Conservation (phyloP, 2,113 vertebrate genomes). For the Vulpes lagopus region DNA sequence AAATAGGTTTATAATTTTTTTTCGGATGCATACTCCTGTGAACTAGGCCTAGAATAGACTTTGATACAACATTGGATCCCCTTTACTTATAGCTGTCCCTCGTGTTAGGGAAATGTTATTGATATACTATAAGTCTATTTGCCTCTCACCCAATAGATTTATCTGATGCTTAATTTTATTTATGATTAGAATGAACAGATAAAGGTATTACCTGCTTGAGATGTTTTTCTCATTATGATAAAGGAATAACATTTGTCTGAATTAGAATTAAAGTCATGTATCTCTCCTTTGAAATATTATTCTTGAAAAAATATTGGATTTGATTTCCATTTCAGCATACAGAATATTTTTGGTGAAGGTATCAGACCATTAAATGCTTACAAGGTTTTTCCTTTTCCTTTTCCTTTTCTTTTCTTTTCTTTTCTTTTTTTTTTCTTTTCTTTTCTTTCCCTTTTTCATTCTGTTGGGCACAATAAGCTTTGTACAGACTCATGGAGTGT, state of each 20-base stretch:
- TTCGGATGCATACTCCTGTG: not conserved
- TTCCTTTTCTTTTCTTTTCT: not conserved
- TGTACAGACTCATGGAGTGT: not conserved
- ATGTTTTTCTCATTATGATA: not conserved
- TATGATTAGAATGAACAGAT: not conserved
- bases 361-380: not conserved
- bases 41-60: not conserved
- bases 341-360: not conserved
- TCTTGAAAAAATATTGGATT: not conserved
- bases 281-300: not conserved
- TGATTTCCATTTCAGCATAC: not conserved
- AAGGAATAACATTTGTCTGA: not conserved
- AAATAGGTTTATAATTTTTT: constrained; percentile 13
- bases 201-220: not conserved
- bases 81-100: not conserved
- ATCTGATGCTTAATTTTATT: constrained; percentile 23
- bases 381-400: too few species aligned
- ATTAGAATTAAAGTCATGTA: not conserved
- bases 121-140: not conserved
- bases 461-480: not conserved
- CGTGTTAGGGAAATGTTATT: not conserved
- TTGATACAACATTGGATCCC: not conserved
- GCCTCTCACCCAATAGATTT: not conserved
- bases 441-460: not conserved
- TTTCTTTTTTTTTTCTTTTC: not conserved